Conservation (phyloP, 2,797 vertebrate species). For the Hirundo rustica region DNA sequence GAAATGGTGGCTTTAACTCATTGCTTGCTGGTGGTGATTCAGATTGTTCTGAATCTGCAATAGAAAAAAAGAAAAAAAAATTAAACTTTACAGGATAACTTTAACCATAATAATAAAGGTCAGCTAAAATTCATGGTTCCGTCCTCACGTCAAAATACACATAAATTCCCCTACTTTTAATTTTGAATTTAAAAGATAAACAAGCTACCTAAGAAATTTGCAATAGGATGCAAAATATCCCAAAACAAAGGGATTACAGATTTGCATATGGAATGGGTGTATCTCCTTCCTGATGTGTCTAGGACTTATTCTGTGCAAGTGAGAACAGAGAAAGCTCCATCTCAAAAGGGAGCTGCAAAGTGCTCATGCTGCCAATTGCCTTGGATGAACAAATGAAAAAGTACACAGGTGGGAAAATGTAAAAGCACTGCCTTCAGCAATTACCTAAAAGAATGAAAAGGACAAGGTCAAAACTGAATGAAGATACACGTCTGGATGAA, state of each 20-base stretch:
- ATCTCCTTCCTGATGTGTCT: neutral
- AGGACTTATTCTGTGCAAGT: neutral
- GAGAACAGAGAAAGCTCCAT: neutral
- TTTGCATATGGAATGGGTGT: neutral
- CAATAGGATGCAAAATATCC: neutral
- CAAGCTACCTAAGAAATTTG: neutral
- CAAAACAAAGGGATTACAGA: neutral
- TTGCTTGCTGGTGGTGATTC: neutral
- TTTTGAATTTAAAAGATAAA: neutral
- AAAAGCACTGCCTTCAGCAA: neutral
- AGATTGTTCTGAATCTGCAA: conserved; percentile 38
- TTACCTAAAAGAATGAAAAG: neutral
- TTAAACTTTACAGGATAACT: neutral
- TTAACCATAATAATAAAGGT: neutral
- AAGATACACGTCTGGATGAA: neutral
- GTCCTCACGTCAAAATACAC: neutral
- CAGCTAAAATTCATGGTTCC: neutral
- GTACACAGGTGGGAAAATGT: neutral
- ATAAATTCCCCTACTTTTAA: neutral
- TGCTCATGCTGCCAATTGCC: neutral
- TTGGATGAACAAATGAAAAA: neutral
- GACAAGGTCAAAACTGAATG: neutral
- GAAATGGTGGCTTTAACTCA: neutral
- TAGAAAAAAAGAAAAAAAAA: neutral
- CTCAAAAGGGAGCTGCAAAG: neutral